Evolutionary conservation across 1,140 invertebrate species (phyloP), one percentile per base, ranked within the genome.

Genomic region (Colletes gigas): DNA sequence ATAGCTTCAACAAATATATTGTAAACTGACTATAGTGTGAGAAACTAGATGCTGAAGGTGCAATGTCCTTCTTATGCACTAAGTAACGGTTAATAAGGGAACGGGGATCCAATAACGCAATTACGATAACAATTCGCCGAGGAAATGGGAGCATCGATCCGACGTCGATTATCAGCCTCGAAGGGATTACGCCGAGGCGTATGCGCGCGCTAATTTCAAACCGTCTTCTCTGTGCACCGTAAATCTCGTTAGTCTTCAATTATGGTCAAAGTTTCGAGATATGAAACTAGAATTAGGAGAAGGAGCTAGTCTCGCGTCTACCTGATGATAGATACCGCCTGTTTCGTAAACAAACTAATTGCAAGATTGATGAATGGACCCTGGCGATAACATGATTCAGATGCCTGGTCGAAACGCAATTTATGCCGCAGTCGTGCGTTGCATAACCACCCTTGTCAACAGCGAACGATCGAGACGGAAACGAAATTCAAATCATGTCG

Each of bases 211-310:
- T 54, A 70, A 83, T 73, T 78, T 71, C 50, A 44, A 47, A n/a
- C 14, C 59, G 17, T 41, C 17, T 63, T 67, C 71, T n/a, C 47
- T 12, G 21, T 44, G 50, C 50, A 6, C 9, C 39, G 50, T 65
- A 65, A 77, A 57, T 77, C 72, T 76, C 47, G 65, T 77, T 62
- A 77, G 39, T 55, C 50, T 81, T 81, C 73, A 65, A 81, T 81
- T 81, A 69, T 54, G 59, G 41, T 47, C 66, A 54, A 81, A 81
- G 65, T 77, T 81, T 77, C 55, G 39, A 52, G 65, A 81, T 81
- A 77, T 77, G 79, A 77, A 77, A 81, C 65, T 69, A 44, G 19
- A 75, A 81, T 77, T 77, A 77, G 62, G 63, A 65, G 78, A 73
- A 55, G 54, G 17, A 70, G 19, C 19, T 30, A 57, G 62, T 12